phyloP scores from a whole-genome alignment of 2,888 invertebrate species.

The Gymnocheta viridis region DNA sequence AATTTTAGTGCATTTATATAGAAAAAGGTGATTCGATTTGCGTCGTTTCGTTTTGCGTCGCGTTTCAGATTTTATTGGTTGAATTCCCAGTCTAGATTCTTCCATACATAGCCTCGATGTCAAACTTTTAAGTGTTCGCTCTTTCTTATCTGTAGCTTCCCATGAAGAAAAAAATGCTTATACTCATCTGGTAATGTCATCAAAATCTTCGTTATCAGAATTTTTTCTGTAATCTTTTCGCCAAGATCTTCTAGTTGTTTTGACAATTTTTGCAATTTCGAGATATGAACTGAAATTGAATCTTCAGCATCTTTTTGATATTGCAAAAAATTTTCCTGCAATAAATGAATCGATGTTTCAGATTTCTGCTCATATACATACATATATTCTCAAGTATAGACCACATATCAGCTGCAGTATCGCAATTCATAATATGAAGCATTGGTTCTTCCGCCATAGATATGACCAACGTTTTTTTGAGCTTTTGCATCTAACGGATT shows the following conservation, averaged over 20 bases:
- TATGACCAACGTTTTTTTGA: slow-evolving; percentile 14
- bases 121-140: slow-evolving; percentile 72
- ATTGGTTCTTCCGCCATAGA: slow-evolving; percentile 65
- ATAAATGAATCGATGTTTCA: slow-evolving; percentile 75
- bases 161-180: slow-evolving; percentile 71
- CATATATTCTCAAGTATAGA: slow-evolving; percentile 59
- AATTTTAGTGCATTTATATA: no score
- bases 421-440: slow-evolving; percentile 64
- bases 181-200: slow-evolving; percentile 72
- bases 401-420: slow-evolving; percentile 67
- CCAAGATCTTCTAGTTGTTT: slow-evolving; percentile 68
- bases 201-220: slow-evolving; percentile 72
- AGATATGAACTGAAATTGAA: slow-evolving; percentile 52
- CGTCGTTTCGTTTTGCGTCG: no score
- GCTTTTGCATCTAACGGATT: not conserved
- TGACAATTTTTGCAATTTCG: slow-evolving; percentile 41
- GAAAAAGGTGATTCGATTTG: no score
- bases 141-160: slow-evolving; percentile 71
- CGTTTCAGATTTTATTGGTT: no score
- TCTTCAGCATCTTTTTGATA: slow-evolving; percentile 65
- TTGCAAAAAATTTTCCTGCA: slow-evolving; percentile 75
- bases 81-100: not conserved
- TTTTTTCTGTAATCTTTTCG: slow-evolving; percentile 67
- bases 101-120: slow-evolving; percentile 70
- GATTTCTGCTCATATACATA: slow-evolving; percentile 78